A percentile compares a stretch with the other conserved stretches of the same genome.
These are phyloP conservation scores for Heliconius charithonia DNA, from an alignment of 2,888 invertebrate genomes.

Conservation along the genomic window DNA sequence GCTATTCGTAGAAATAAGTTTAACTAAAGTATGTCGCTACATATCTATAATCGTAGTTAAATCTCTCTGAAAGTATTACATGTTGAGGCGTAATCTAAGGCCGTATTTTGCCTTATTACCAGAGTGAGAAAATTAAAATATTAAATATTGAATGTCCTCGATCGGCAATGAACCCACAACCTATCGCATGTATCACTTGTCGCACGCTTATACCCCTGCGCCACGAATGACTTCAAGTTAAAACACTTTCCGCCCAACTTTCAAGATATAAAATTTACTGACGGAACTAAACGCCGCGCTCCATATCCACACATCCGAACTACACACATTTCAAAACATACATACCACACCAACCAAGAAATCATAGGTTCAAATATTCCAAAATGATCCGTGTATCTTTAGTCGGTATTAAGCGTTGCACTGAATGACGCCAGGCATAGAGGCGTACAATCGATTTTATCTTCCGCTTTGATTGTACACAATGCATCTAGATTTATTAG, in stretches of 20 bases:
- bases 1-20: too few relatives aligned
- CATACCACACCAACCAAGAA: background rate
- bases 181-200: too few relatives aligned
- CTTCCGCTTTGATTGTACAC: slow-evolving; percentile 33
- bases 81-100: too few relatives aligned
- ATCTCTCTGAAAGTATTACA: too few relatives aligned
- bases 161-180: background rate
- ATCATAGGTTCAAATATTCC: background rate
- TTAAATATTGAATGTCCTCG: background rate
- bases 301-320: background rate
- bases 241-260: background rate
- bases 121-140: background rate
- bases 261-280: background rate
- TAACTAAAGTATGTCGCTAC: too few relatives aligned
- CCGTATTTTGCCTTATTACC: background rate
- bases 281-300: background rate
- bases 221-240: background rate
- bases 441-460: slow-evolving; percentile 41
- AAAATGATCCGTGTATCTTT: background rate
- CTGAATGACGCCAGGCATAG: slow-evolving; percentile 30
- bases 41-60: too few relatives aligned
- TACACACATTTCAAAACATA: background rate
- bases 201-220: background rate
- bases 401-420: slow-evolving; percentile 54
- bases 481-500: slow-evolving; percentile 43